Base-by-base conservation (phyloP, 2,888 invertebrate species). In the Cataglyphis cursor region DNA sequence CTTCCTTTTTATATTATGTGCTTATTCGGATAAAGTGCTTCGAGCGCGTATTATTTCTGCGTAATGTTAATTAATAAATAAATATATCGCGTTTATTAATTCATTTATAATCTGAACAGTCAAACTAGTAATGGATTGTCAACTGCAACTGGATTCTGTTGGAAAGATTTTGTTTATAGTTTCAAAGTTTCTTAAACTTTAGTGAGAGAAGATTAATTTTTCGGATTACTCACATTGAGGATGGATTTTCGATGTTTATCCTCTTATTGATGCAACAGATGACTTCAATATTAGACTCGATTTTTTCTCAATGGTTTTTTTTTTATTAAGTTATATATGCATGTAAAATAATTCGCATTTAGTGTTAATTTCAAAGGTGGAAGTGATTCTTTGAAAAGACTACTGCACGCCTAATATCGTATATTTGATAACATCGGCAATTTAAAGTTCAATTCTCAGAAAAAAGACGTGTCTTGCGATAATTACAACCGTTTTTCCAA, bases 111-210 rank as follows among this genome's bases (percentile, higher is more conserved):
- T 85, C 73, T 70, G 57, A 80, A 78, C 75, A 41, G 66, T 81
- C 61, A 81, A 83, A 85, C 89, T 85, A 72, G 85, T 88, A 90
- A 90, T 89, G 90, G 90, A 87, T 85, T 88, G 85, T 89, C 83
- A 88, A 90, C 82, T 75, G 80, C 48, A 61, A 72, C 59, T 78
- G 64, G 70, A 76, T 88, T 87, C 81, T 72, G 54, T 85, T 72
- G 61, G 78, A 65, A 76, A 74, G 78, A 75, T 78, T 87, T 70
- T 76, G 57, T 82, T 78, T 61, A 78, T 75, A 68, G 66, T 70
- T 87, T 73, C 48, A 57, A 38, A 78, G 48, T 83, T 54, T 57
- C 31, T 35, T 41, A 41, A 62, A 81, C 61, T 66, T 57, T 81
- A 38, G 64, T 81, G 76, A 44, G n/a, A 51, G 51, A 38, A 54